phyloP scores from a whole-genome alignment of 2,113 vertebrate species.

The Butorides virescens region DNA sequence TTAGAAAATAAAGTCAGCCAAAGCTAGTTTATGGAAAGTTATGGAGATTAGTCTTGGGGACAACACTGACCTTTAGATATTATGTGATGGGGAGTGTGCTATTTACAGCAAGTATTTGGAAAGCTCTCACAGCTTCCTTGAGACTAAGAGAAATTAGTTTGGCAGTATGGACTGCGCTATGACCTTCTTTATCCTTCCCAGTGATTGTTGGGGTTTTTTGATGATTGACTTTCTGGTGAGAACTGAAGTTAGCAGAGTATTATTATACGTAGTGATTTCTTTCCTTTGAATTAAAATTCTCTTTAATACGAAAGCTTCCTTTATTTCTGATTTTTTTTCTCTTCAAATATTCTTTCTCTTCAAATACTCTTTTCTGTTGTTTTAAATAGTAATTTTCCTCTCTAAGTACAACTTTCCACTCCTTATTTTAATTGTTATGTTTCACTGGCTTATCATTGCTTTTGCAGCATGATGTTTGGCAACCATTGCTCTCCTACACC shows the following conservation, averaged over 20 bases:
- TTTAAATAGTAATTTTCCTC: neutral
- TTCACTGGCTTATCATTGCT: neutral
- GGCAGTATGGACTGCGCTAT: neutral
- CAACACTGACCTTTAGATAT: neutral
- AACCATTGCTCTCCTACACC: neutral
- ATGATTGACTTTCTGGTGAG: neutral
- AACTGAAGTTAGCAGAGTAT: neutral
- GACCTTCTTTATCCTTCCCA: neutral
- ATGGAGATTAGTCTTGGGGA: neutral
- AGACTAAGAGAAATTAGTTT: neutral
- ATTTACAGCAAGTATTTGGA: conserved; percentile 17
- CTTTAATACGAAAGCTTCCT: neutral
- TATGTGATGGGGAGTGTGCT: neutral
- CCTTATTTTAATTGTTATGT: neutral
- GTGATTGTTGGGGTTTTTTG: neutral
- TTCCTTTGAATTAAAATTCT: neutral
- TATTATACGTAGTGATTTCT: neutral
- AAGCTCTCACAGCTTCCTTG: neutral
- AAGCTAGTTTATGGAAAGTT: neutral
- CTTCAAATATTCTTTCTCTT: neutral
- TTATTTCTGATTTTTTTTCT: neutral
- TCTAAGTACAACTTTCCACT: neutral
- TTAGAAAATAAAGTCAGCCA: neutral
- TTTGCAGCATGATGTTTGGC: neutral
- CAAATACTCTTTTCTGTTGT: neutral